phyloP scores from a whole-genome alignment of 2,113 vertebrate species.

The Jacana jacana region DNA sequence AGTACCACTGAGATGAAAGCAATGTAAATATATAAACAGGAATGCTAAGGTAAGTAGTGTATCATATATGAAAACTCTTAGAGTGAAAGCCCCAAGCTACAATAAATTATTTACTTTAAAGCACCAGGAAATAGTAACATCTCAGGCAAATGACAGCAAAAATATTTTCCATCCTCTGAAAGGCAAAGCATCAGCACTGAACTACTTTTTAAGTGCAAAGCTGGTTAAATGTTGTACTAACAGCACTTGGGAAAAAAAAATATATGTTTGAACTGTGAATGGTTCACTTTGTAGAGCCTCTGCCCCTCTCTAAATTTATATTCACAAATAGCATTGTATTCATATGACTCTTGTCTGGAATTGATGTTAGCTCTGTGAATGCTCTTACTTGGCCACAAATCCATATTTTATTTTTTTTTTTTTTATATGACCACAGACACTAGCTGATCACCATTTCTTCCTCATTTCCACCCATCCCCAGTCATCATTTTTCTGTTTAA shows the following conservation, averaged over 20 bases:
- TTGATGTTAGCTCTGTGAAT: not conserved
- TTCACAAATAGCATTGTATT: not conserved
- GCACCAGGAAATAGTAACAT: slow-evolving; percentile 20
- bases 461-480: not conserved
- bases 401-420: not conserved
- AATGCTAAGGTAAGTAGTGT: slow-evolving; percentile 20
- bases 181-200: not conserved
- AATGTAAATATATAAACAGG: slow-evolving; percentile 44
- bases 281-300: not conserved
- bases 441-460: not conserved
- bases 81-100: slow-evolving; percentile 33
- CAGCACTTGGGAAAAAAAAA: not conserved
- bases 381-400: not conserved
- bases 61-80: slow-evolving; percentile 3
- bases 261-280: not conserved
- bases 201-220: slow-evolving; percentile 11
- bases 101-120: slow-evolving; percentile 59
- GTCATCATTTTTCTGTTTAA: not conserved
- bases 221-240: not conserved
- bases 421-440: not conserved
- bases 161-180: slow-evolving; percentile 15
- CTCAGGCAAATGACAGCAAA: slow-evolving; percentile 23
- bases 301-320: not conserved
- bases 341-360: not conserved
- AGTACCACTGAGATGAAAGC: not conserved